Base-by-base conservation (phyloP, 1,140 invertebrate species). In the Drosophila willistoni region DNA sequence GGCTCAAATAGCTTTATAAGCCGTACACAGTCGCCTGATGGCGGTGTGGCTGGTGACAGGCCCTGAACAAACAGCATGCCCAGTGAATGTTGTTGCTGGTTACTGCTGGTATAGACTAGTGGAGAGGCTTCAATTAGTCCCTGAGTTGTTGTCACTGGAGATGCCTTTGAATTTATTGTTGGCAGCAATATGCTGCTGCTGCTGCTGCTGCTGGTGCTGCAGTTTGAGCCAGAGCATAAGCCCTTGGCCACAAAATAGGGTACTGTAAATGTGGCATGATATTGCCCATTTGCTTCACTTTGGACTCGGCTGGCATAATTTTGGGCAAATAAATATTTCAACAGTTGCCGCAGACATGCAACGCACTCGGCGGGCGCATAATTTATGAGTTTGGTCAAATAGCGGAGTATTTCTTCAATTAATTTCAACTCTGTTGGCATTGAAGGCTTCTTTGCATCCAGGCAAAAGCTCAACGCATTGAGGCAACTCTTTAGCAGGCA, bases 1-100 rank as follows among this genome's bases (percentile, higher is more conserved):
- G 96, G 96, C 91, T 98, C 97, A 93, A 98, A 98, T 41, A 97
- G 93, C 74, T 96, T 94, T 70, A 98, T 97, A 79, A 91, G 84
- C 75, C 79, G 82, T n/a, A 60, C 83, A 64, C 79, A 90, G 12
- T 92, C 82, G 13, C 78, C 78, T 59, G 68, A 19, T 22, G 74
- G 90, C 54, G 77, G 78, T 44, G 71, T 64, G 61, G 41, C 39
- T 60, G 80, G 64, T 64, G 82, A 76, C 66, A 91, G 70, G 59
- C 91, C 89, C 57, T 70, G 79, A n/a, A 76, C 77, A 87, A 92
- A 92, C 54, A 92, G 73, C 42, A 44, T 10, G 51, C 83, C 86
- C 67, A 91, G 64, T 2, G 64, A 63, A 36, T 79, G 70, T 54
- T 73, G 77, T 25, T 25, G 55, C 47, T 36, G 34, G 10, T 12